phyloP scores from a whole-genome alignment of 2,113 vertebrate species.

The Bettongia penicillata region DNA sequence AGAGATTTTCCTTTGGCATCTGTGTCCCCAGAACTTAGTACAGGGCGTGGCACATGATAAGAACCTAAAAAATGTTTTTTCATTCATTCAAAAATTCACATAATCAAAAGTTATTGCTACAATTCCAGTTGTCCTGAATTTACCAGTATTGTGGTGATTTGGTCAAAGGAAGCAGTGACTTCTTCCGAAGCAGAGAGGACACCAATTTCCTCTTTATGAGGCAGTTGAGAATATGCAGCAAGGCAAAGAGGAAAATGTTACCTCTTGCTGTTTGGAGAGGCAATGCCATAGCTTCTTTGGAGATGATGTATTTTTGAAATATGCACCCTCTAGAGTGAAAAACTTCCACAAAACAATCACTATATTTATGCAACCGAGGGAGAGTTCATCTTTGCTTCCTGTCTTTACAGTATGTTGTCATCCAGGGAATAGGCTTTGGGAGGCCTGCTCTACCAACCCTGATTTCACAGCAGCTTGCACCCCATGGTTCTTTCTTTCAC shows the following conservation, averaged over 20 bases:
- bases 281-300: conserved; percentile 16
- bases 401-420: background rate
- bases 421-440: background rate
- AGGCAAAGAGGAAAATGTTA: background rate
- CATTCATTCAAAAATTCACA: background rate
- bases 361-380: background rate
- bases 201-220: background rate
- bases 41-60: background rate
- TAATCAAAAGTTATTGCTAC: background rate
- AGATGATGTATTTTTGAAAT: conserved; percentile 36
- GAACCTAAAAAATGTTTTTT: background rate
- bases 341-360: conserved; percentile 42
- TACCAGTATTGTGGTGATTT: background rate
- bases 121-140: background rate
- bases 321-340: background rate
- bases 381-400: conserved; percentile 13
- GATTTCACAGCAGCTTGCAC: background rate
- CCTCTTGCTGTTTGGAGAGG: background rate
- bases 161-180: background rate
- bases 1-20: background rate
- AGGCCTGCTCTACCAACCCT: background rate
- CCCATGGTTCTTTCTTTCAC: background rate
- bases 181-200: background rate
- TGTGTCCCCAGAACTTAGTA: background rate
- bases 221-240: background rate